Base-by-base conservation (phyloP, 2,888 invertebrate species). In the Pediacus dermestoides region DNA sequence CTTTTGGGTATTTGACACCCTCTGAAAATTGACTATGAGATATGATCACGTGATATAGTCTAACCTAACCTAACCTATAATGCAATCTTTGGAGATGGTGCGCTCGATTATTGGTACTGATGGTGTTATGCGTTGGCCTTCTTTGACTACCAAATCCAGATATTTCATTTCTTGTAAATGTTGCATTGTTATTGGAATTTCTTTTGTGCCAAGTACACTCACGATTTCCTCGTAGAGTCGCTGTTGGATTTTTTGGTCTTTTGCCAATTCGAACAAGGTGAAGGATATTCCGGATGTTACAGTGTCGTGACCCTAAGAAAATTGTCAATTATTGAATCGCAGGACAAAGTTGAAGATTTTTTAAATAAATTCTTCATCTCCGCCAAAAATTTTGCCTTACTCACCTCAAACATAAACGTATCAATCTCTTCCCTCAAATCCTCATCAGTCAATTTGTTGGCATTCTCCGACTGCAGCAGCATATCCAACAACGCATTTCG, bases 391-490 rank as follows among this genome's bases (percentile, higher is more conserved):
- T 42, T 16, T 21, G 10, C 9, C 11, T 26, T 21, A 9, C 15
- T 32, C 53, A 78, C 78, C 65, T 77, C 81, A 60, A 82, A 83
- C 77, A 82, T 78, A 48, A 83, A 82, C 0, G 82, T 82, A 48
- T 82, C 80, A 0, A 82, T 80, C 66, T 83, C 81, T 60, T 82
- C 80, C 37, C 78, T 71, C 18, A 83, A 73, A 45, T 76, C 76
- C 23, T 75, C 60, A 46, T 77, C 74, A 9, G 73, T 73, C 27
- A 84, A 64, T 4, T 72, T 74, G 39, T 73, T 64, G 1, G 77
- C 78, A 47, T 78, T 75, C 8, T 76, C 72, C 2, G 78, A 72
- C 30, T 81, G 68, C 3, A 84, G 63, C 4, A 85, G 60, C 27
- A 82, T 66, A 65, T 84, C 83, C 53, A 84, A 65, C 52, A 84